Evolutionary conservation across 2,113 vertebrate species (phyloP), one percentile per base, ranked within the genome.

Genomic region (Anarrhichthys ocellatus): DNA sequence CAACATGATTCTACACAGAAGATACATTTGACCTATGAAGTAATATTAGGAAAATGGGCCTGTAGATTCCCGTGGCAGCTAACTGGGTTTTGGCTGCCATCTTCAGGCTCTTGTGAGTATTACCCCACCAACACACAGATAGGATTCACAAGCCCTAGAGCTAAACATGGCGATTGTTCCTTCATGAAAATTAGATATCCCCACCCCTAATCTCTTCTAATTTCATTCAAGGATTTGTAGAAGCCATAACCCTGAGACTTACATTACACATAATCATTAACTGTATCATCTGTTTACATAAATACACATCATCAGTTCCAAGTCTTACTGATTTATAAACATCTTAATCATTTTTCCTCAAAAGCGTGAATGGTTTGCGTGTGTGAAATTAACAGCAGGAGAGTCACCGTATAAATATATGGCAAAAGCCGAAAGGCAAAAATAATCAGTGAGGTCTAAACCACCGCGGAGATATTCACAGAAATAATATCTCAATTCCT

Each of bases 41-140:
- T 92, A 90, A 93, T 89, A 91, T 86, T 82, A 52, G 77, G 7
- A 67, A 78, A 91, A 86, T 54, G 73, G 75, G 66, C 62, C 61
- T 69, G 48, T 75, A 74, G 84, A 86, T 68, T 71, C 68, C 66
- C 38, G 72, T 46, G 65, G 74, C 88, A 83, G 87, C 91, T 91
- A 77, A 88, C 92, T 91, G 91, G 94, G 92, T 95, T 94, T 89
- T 93, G 94, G 93, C 94, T 95, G 95, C 95, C 95, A 96, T 96
- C 95, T 96, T 93, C 93, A 96, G 95, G 93, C 71, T n/a, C 22
- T 42, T 66, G 27, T 17, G 64, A 67, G 89, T 76, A 92, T 79
- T 90, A 76, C 90, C 59, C 11, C 48, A 52, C 56, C 18, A 63
- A 65, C 34, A 54, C 72, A 87, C 2, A 80, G 40, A 70, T 58